Conservation (phyloP, 2,888 invertebrate genomes). For the Rhimphoctona megacephalus region DNA sequence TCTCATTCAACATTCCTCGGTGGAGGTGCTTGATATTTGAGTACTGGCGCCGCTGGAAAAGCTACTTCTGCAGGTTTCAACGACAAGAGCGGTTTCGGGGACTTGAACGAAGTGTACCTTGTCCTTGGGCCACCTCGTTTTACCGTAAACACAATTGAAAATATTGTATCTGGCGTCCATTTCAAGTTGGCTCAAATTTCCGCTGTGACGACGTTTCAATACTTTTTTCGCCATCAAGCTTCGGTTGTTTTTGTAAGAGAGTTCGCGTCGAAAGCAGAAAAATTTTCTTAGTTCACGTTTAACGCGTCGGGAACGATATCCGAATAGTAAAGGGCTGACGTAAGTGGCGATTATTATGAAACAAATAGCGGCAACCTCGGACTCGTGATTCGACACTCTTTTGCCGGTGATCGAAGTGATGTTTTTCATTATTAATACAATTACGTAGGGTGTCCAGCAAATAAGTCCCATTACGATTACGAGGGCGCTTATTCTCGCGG, state of each 20-base stretch:
- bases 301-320: conserved; percentile 90
- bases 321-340: conserved; percentile 91
- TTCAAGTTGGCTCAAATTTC: conserved; percentile 76
- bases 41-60: conserved; percentile 89
- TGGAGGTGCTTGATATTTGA: conserved; percentile 88
- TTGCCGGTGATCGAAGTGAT: conserved; percentile 69
- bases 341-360: conserved; percentile 88
- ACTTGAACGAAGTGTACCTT: conserved; percentile 86
- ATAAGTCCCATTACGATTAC: conserved; percentile 90
- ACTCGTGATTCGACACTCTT: conserved; percentile 70
- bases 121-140: conserved; percentile 81
- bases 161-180: conserved; percentile 81
- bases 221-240: conserved; percentile 85
- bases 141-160: conserved; percentile 82
- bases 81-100: conserved; percentile 87
- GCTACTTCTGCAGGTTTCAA: conserved; percentile 87
- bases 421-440: conserved; percentile 85
- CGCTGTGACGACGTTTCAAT: conserved; percentile 81
- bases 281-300: conserved; percentile 86
- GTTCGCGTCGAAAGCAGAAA: conserved; percentile 84
- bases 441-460: conserved; percentile 87
- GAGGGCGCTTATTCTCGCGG: conserved; percentile 93
- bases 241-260: conserved; percentile 83
- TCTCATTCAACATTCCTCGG: conserved; percentile 84
- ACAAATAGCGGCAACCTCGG: conserved; percentile 78